These are phyloP conservation scores for Psittacara wagleri DNA, from an alignment of 2,113 vertebrate genomes.

Conservation along the genomic window DNA sequence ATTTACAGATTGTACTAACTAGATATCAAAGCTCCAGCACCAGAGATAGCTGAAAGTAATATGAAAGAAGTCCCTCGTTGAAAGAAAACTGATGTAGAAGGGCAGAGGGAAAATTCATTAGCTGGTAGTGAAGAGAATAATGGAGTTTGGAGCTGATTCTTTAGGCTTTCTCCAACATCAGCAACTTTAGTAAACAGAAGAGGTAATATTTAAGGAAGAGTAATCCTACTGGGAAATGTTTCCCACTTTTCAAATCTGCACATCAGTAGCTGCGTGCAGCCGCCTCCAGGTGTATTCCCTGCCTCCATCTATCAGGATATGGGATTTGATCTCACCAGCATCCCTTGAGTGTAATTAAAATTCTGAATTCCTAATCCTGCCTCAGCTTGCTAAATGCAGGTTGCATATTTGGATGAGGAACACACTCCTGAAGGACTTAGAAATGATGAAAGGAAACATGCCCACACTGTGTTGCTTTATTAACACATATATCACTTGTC, in stretches of 20 bases:
- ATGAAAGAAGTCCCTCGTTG: background rate
- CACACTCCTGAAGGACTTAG: background rate
- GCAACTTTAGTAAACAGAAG: background rate
- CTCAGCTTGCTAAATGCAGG: background rate
- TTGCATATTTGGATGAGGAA: background rate
- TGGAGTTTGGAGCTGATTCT: background rate
- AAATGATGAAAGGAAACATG: background rate
- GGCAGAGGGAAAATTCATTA: slow-evolving; percentile 44
- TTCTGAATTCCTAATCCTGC: background rate
- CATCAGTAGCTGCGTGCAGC: background rate
- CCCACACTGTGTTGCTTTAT: rapidly evolving
- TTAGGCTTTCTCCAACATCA: background rate
- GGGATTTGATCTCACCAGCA: slow-evolving; percentile 28
- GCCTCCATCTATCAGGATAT: background rate
- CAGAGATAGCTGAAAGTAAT: slow-evolving; percentile 17
- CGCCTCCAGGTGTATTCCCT: slow-evolving; percentile 22
- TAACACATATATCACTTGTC: background rate
- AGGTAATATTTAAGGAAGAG: slow-evolving; percentile 21
- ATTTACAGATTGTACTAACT: slow-evolving; percentile 33
- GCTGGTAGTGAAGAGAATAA: background rate
- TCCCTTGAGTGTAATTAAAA: slow-evolving; percentile 47
- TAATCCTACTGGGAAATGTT: background rate
- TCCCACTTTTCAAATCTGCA: slow-evolving; percentile 22
- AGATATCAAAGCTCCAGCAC: slow-evolving; percentile 42
- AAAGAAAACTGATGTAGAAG: slow-evolving; percentile 26